These are phyloP conservation scores for Rhinella marina DNA, from an alignment of 2,797 vertebrate species.

Conservation along the genomic window DNA sequence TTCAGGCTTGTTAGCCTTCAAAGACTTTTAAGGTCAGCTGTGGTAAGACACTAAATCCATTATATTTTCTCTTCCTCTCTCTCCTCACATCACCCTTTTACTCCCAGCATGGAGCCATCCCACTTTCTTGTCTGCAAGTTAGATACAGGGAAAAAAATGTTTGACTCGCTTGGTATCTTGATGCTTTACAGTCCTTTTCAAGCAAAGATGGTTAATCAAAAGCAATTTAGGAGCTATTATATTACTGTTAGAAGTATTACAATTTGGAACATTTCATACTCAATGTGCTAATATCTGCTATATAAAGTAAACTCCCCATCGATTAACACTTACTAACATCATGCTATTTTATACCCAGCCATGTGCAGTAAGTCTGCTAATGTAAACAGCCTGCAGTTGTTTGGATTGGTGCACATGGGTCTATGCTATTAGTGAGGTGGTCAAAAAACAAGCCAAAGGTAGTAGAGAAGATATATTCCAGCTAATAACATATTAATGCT, in stretches of 20 bases:
- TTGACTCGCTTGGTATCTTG: conserved; percentile 41
- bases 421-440: not conserved
- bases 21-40: conserved; percentile 58
- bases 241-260: not conserved
- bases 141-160: conserved; percentile 36
- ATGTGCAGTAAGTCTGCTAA: not conserved
- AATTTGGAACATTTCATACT: not conserved
- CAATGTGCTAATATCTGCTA: not conserved
- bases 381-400: not conserved
- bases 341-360: not conserved
- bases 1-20: conserved; percentile 62
- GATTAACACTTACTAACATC: not conserved
- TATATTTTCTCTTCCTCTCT: conserved; percentile 53
- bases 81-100: conserved; percentile 50
- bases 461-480: not conserved
- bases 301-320: not conserved
- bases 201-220: conserved; percentile 13
- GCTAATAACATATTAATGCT: not conserved
- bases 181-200: conserved; percentile 28
- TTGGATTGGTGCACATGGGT: not conserved
- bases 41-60: conserved; percentile 55
- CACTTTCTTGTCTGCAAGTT: conserved; percentile 42
- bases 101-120: conserved; percentile 57
- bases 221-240: not conserved
- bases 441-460: not conserved